Evolutionary conservation across 1,140 invertebrate genomes (phyloP).

Genomic region (Zeugodacus cucurbitae): DNA sequence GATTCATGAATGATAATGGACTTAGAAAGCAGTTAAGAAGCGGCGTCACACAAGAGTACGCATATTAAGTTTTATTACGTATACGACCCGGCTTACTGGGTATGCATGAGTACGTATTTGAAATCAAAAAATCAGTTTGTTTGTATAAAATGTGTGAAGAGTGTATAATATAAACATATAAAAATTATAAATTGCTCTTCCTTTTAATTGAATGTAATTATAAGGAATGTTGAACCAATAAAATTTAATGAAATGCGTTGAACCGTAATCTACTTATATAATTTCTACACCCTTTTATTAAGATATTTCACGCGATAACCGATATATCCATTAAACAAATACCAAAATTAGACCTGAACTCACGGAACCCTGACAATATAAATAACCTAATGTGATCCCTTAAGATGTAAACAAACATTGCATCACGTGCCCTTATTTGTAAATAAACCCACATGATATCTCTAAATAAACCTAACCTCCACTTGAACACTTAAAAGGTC

Average conservation of each 20-base stretch:
- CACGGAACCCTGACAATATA: too few species aligned
- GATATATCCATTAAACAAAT: too few species aligned
- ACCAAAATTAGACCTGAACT: too few species aligned
- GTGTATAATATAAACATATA: neutral
- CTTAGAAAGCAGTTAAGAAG: neutral
- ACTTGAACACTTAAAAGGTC: too few species aligned
- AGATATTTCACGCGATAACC: too few species aligned
- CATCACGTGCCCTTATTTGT: too few species aligned
- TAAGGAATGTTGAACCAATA: neutral
- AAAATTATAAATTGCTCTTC: neutral
- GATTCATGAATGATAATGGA: conserved; percentile 20
- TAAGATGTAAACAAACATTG: too few species aligned
- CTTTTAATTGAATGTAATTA: neutral
- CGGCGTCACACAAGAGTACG: neutral
- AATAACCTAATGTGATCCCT: too few species aligned
- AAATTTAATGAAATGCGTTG: neutral
- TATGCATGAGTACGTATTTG: neutral
- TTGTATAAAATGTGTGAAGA: neutral
- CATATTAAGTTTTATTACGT: neutral
- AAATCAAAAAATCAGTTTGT: too few species aligned
- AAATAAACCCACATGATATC: too few species aligned
- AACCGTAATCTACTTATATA: neutral
- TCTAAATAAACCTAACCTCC: too few species aligned
- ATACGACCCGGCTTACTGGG: neutral
- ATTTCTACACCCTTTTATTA: too few species aligned